Percentiles rank a stretch among this genome's conserved stretches.
Conservation (phyloP, 2,888 invertebrate genomes). For the Laothoe populi region DNA sequence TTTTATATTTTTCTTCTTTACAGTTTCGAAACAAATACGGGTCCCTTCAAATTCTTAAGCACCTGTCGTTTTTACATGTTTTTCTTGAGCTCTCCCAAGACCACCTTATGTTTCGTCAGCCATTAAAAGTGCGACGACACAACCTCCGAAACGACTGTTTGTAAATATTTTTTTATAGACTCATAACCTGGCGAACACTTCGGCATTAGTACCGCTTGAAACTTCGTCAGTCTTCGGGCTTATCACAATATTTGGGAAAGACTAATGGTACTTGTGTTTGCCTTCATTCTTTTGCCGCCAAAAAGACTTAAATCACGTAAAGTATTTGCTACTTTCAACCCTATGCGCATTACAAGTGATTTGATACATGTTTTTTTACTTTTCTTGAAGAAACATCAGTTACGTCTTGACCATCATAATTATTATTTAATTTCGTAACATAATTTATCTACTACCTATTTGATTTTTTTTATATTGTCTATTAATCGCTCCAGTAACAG, state of each 20-base stretch:
- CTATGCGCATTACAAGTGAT: neutral
- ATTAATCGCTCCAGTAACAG: too few species aligned
- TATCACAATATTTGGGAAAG: slow-evolving; percentile 6
- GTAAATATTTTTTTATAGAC: slow-evolving; percentile 25
- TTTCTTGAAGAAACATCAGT: neutral
- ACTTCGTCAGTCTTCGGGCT: neutral
- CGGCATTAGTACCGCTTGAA: slow-evolving; percentile 18
- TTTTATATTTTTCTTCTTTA: too few species aligned
- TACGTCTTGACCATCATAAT: neutral
- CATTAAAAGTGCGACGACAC: slow-evolving; percentile 18
- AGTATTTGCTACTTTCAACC: neutral
- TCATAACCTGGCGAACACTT: slow-evolving; percentile 24
- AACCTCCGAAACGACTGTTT: slow-evolving; percentile 20
- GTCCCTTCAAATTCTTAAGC: neutral
- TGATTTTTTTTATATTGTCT: too few species aligned
- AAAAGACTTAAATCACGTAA: neutral
- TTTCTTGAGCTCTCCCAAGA: slow-evolving; percentile 8
- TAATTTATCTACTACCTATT: too few species aligned
- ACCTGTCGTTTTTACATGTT: slow-evolving; percentile 15
- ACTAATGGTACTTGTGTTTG: slow-evolving; percentile 1
- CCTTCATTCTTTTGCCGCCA: neutral
- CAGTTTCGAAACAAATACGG: neutral
- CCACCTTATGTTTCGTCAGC: slow-evolving; percentile 15
- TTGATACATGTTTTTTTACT: neutral
- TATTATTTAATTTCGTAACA: too few species aligned